These are phyloP conservation scores for Brienomyrus longianalis DNA, from an alignment of 2,113 vertebrate genomes.

Conservation along the genomic window DNA sequence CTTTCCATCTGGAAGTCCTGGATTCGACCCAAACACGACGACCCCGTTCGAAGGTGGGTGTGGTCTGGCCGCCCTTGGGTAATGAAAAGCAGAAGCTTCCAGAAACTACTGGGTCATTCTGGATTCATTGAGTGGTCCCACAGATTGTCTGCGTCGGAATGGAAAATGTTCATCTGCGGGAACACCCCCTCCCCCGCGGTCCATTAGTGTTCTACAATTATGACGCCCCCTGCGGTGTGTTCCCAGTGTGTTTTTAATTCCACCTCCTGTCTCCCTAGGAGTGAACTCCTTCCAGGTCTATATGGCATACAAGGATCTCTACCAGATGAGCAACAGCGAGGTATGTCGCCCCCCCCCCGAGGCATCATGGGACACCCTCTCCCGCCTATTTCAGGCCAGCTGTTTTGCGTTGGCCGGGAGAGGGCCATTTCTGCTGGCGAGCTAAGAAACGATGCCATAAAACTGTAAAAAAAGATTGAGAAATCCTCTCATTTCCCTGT, in stretches of 20 bases:
- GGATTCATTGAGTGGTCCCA: neutral
- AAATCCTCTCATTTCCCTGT: neutral
- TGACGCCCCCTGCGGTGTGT: neutral
- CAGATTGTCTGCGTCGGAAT: neutral
- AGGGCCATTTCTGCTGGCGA: neutral
- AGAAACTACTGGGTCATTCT: neutral
- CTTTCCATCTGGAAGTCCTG: neutral
- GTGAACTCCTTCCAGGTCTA: constrained; percentile 96
- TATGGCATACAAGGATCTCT: constrained; percentile 96
- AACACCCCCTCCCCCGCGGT: neutral
- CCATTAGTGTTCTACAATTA: neutral
- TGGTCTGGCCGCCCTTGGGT: neutral
- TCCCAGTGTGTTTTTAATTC: neutral
- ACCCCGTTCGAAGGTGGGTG: neutral
- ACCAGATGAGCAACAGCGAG: constrained; percentile 96
- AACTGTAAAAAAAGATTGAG: neutral
- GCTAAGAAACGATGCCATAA: neutral
- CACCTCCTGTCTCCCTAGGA: constrained; percentile 55
- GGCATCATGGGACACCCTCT: neutral
- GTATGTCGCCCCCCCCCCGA: constrained; percentile 47
- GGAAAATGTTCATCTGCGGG: neutral
- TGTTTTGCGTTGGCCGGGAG: too few species aligned
- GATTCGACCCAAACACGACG: neutral
- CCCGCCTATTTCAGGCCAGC: neutral
- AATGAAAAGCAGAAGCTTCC: neutral